These are phyloP conservation scores for Tautogolabrus adspersus DNA, from an alignment of 2,113 vertebrate genomes.

Conservation along the genomic window DNA sequence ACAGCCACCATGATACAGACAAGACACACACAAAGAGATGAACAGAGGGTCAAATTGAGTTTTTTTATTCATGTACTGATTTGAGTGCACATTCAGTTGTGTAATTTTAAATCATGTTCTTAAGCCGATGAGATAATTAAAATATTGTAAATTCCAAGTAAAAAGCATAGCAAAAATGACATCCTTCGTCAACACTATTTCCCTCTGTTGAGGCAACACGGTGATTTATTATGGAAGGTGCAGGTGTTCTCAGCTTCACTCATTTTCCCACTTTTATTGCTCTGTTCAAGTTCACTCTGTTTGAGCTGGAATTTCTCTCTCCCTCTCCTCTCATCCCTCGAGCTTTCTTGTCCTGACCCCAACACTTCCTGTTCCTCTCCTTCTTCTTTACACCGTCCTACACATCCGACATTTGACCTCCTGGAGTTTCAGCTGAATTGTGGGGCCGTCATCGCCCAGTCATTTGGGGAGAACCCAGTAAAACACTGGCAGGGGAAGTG, in stretches of 20 bases:
- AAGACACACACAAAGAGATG: no score
- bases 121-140: no score
- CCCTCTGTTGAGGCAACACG: slow-evolving; percentile 2
- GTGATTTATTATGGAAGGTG: slow-evolving; percentile 39
- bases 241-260: slow-evolving; percentile 49
- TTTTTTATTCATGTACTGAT: no score
- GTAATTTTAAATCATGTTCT: no score
- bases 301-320: slow-evolving; percentile 18
- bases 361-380: slow-evolving; percentile 75
- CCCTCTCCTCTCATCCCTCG: slow-evolving; percentile 35
- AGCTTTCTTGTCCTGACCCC: slow-evolving; percentile 54
- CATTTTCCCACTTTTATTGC: slow-evolving; percentile 42
- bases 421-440: slow-evolving; percentile 44
- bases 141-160: no score
- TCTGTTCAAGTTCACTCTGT: slow-evolving; percentile 64
- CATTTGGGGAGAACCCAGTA: slow-evolving; percentile 43
- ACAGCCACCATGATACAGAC: no score
- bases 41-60: no score
- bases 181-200: neutral
- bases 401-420: slow-evolving; percentile 65
- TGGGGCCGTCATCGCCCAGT: slow-evolving; percentile 54
- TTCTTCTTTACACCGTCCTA: slow-evolving; percentile 50
- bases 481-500: slow-evolving; percentile 44
- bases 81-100: no score
- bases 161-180: neutral